Evolutionary conservation across 2,888 invertebrate genomes (phyloP).

Genomic region (Drosophila anomelani): DNA sequence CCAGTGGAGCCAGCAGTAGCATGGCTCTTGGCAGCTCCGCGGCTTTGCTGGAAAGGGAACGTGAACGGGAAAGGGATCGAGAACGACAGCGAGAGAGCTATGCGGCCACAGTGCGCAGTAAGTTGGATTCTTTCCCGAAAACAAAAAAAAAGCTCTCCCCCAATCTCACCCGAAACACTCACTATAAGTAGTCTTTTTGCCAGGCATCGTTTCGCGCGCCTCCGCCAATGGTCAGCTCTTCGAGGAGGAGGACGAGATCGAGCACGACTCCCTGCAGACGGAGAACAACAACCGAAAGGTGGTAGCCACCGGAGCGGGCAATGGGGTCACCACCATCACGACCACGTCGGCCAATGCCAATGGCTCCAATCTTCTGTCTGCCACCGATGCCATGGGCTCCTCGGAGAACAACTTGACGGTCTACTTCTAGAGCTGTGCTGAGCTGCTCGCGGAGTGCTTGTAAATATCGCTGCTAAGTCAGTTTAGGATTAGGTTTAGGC

Average conservation of each 20-base stretch:
- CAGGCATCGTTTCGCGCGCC: conserved; percentile 86
- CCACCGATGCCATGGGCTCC: conserved; percentile 84
- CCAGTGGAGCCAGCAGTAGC: conserved; percentile 85
- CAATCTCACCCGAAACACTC: conserved; percentile 60
- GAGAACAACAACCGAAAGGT: conserved; percentile 75
- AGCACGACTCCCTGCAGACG: conserved; percentile 78
- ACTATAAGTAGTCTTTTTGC: conserved; percentile 78
- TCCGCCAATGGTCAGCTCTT: conserved; percentile 84
- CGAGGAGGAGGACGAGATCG: conserved; percentile 85
- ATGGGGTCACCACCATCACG: conserved; percentile 64
- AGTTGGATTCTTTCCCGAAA: conserved; percentile 54
- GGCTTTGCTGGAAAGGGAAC: conserved; percentile 86
- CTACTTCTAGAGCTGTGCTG: conserved; percentile 85
- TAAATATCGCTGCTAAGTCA: conserved; percentile 66
- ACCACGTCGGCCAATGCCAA: conserved; percentile 51
- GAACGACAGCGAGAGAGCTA: conserved; percentile 84
- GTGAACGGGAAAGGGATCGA: conserved; percentile 84
- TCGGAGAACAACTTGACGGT: conserved; percentile 87
- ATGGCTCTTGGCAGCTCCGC: conserved; percentile 87
- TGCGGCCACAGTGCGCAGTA: conserved; percentile 87
- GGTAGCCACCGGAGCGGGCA: conserved; percentile 76
- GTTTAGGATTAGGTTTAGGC: conserved; percentile 50
- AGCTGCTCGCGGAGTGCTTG: conserved; percentile 27
- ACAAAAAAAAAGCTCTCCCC: background rate
- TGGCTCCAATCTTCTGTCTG: conserved; percentile 80